Conservation (phyloP, 2,797 vertebrate species). For the Myotis daubentonii region DNA sequence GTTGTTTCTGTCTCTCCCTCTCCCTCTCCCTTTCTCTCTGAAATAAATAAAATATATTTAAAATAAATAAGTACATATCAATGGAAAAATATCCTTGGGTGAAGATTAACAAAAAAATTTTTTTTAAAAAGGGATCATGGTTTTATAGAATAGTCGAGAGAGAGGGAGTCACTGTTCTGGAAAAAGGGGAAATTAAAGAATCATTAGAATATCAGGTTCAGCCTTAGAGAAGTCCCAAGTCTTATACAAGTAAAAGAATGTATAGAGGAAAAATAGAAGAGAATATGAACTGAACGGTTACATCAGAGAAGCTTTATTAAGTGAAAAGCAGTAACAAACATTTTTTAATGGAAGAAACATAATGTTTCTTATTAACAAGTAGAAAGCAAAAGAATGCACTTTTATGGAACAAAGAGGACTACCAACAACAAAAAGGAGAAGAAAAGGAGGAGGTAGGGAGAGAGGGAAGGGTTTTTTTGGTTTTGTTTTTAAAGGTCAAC, state of each 20-base stretch:
- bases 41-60: too few relatives aligned
- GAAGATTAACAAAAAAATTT: too few relatives aligned
- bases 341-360: conserved; percentile 38
- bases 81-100: too few relatives aligned
- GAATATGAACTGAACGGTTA: background rate
- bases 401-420: conserved; percentile 5
- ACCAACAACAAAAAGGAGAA: background rate
- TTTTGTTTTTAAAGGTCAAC: too few relatives aligned
- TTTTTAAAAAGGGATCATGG: background rate
- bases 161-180: background rate
- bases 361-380: conserved; percentile 20
- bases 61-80: too few relatives aligned
- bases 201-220: background rate
- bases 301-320: conserved; percentile 36
- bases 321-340: background rate
- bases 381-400: conserved; percentile 18
- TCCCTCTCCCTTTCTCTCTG: too few relatives aligned
- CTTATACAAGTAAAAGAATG: background rate
- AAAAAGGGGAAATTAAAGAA: conserved; percentile 19
- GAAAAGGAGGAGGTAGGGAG: too few relatives aligned
- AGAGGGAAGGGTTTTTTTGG: background rate
- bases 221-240: background rate
- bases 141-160: conserved; percentile 29
- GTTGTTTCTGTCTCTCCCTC: too few relatives aligned
- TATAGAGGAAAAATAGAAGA: background rate